Evolutionary conservation across 2,113 vertebrate genomes (phyloP).

Genomic region (Stigmatopora nigra): DNA sequence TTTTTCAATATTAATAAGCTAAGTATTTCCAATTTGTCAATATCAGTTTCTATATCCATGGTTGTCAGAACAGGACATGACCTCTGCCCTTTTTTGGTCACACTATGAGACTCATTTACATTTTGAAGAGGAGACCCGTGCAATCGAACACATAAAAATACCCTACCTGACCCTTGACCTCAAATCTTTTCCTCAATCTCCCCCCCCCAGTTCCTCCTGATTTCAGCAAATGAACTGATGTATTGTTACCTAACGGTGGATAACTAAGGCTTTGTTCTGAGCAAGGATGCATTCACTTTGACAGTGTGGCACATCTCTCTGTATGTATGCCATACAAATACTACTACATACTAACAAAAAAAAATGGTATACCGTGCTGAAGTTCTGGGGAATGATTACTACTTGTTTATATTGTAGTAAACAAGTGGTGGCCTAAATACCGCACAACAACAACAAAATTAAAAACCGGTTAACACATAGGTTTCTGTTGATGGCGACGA

Average conservation of each 20-base stretch:
- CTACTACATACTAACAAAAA: neutral
- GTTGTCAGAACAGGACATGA: conserved; percentile 32
- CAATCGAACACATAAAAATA: conserved; percentile 10
- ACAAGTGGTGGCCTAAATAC: too few species aligned
- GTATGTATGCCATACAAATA: neutral
- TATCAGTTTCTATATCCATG: conserved; percentile 1
- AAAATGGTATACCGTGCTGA: too few species aligned
- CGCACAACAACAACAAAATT: too few species aligned
- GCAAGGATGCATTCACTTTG: neutral
- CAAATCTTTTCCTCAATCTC: neutral
- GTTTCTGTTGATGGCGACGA: too few species aligned
- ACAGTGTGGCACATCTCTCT: neutral
- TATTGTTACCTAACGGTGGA: conserved; percentile 17
- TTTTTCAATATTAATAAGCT: too few species aligned
- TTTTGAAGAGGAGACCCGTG: conserved; percentile 10
- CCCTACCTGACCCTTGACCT: conserved; percentile 43
- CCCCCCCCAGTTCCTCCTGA: neutral
- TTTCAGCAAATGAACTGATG: conserved; percentile 18
- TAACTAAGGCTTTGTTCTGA: conserved; percentile 19
- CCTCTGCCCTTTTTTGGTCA: conserved; percentile 27
- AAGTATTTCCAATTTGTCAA: neutral
- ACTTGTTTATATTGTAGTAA: too few species aligned
- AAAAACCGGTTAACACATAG: too few species aligned
- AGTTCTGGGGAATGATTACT: too few species aligned
- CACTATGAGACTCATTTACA: conserved; percentile 29